Evolutionary conservation across 2,888 invertebrate genomes (phyloP).

Genomic region (Marronus borbonicus): DNA sequence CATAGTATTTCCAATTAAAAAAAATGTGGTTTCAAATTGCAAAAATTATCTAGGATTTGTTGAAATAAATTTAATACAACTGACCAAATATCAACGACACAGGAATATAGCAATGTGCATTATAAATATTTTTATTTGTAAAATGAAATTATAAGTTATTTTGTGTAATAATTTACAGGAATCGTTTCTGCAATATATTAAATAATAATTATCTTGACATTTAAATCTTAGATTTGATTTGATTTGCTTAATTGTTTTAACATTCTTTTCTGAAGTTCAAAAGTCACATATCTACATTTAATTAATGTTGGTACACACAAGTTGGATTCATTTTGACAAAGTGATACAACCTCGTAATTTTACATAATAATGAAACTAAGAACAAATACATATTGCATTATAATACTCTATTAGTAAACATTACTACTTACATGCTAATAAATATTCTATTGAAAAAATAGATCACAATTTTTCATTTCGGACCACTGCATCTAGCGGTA

Average conservation of each 20-base stretch:
- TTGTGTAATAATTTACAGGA: no score
- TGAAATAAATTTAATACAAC: no score
- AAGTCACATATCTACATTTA: neutral
- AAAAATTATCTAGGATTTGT: no score
- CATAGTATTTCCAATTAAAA: no score
- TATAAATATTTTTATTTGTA: no score
- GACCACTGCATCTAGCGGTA: slow-evolving; percentile 24
- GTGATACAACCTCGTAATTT: slow-evolving; percentile 17
- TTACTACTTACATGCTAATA: slow-evolving; percentile 38
- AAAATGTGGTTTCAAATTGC: no score
- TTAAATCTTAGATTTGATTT: no score
- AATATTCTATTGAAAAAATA: slow-evolving; percentile 44
- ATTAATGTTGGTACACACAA: slow-evolving; percentile 1
- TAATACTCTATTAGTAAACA: slow-evolving; percentile 29
- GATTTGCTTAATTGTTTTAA: neutral
- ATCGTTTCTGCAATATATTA: no score
- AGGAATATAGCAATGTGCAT: no score
- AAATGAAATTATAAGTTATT: no score
- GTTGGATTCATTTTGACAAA: slow-evolving; percentile 39
- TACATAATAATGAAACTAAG: slow-evolving; percentile 33
- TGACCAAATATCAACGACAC: no score
- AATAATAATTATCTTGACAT: no score
- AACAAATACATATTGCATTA: slow-evolving; percentile 28
- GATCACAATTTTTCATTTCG: slow-evolving; percentile 46
- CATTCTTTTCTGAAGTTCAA: neutral